Percentiles rank a stretch among this genome's conserved stretches.
phyloP scores from a whole-genome alignment of 2,113 vertebrate species.

The Ellobius talpinus region DNA sequence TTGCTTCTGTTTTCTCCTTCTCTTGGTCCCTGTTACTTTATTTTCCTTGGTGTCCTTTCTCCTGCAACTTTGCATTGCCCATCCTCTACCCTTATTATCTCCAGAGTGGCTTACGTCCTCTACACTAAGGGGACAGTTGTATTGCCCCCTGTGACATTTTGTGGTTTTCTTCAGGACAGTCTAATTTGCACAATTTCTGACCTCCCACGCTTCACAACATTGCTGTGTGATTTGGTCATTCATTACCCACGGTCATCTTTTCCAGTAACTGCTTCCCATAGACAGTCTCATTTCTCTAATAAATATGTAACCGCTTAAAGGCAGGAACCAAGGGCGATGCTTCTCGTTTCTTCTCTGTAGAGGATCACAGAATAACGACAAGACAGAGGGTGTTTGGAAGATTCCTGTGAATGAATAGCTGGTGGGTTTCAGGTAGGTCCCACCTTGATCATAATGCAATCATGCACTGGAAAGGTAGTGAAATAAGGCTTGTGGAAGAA shows the following conservation, averaged over 20 bases:
- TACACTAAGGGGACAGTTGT: not conserved
- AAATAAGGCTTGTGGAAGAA: not conserved
- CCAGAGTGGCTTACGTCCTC: not conserved
- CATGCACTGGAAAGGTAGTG: not conserved
- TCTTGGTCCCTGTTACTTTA: not conserved
- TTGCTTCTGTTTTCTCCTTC: not conserved
- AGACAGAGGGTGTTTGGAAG: not conserved
- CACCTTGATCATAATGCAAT: not conserved
- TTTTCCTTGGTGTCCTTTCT: not conserved
- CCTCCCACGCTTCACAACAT: not conserved
- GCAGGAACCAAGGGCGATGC: not conserved
- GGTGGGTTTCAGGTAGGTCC: not conserved
- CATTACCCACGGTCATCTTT: not conserved
- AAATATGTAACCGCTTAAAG: not conserved
- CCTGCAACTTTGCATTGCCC: not conserved
- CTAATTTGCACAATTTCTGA: not conserved
- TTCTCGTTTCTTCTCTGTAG: not conserved
- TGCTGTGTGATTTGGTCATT: not conserved
- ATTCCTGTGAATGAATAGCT: not conserved
- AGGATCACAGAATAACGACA: not conserved
- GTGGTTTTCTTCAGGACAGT: not conserved
- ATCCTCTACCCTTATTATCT: not conserved
- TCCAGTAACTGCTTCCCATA: not conserved
- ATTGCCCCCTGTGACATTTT: not conserved
- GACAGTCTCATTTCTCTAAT: constrained; percentile 1